These are phyloP conservation scores for Scyliorhinus canicula DNA, from an alignment of 2,797 vertebrate species.

Conservation along the genomic window DNA sequence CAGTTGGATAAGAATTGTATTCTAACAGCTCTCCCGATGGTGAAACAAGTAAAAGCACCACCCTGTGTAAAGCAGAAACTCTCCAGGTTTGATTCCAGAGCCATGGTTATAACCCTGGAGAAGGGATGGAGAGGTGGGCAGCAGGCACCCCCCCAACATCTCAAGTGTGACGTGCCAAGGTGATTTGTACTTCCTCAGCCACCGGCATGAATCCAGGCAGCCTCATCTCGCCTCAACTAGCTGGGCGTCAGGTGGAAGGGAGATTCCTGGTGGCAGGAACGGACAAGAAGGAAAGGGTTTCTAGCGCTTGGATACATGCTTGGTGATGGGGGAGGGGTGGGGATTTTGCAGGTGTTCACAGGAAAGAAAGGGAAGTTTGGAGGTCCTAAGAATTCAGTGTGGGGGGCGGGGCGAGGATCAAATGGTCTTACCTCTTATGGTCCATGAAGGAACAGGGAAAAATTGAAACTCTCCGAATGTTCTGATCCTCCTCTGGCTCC, in stretches of 20 bases:
- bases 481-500: too few species aligned
- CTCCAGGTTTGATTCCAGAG: not conserved
- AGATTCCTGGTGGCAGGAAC: not conserved
- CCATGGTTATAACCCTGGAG: not conserved
- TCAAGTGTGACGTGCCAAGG: not conserved
- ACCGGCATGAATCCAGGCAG: not conserved
- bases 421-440: not conserved
- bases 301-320: not conserved
- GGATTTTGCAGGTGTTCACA: not conserved
- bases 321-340: not conserved
- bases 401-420: not conserved
- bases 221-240: not conserved
- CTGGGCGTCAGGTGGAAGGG: not conserved
- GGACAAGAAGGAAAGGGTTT: not conserved
- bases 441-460: not conserved
- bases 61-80: not conserved
- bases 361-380: too few species aligned
- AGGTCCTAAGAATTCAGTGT: not conserved
- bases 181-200: not conserved
- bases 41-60: not conserved
- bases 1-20: constrained; percentile 5
- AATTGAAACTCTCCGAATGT: not conserved
- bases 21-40: not conserved
- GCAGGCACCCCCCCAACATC: not conserved
- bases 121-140: not conserved